A percentile compares a stretch with the other conserved stretches of the same genome.
These are phyloP conservation scores for Phyllotreta cruciferae DNA, from an alignment of 2,888 invertebrate species.

Conservation along the genomic window DNA sequence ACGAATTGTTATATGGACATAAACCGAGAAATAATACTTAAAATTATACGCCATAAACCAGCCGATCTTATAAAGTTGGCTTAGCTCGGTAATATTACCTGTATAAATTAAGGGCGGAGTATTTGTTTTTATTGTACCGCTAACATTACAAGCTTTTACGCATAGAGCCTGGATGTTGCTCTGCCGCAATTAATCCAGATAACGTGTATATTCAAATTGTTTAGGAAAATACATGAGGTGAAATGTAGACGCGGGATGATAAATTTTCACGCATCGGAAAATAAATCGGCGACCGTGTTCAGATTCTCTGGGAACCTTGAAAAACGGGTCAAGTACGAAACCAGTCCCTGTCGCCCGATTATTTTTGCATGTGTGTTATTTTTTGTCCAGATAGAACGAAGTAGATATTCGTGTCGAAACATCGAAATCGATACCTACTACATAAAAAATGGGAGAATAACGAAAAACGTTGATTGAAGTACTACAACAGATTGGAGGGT, in stretches of 20 bases:
- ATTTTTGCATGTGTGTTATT: background rate
- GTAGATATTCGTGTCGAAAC: slow-evolving; percentile 9
- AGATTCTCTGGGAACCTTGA: slow-evolving; percentile 9
- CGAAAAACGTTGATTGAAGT: background rate
- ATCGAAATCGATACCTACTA: slow-evolving; percentile 3
- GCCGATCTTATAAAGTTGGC: slow-evolving; percentile 8
- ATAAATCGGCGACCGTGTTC: slow-evolving; percentile 6
- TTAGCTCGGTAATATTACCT: background rate
- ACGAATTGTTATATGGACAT: slow-evolving; percentile 8
- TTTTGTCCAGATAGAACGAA: slow-evolving; percentile 1
- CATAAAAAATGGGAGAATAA: slow-evolving; percentile 1
- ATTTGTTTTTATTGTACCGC: slow-evolving; percentile 2
- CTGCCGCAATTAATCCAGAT: too few relatives aligned
- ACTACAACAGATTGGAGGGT: background rate
- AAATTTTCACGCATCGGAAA: slow-evolving; percentile 7
- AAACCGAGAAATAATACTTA: slow-evolving; percentile 15
- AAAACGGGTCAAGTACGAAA: slow-evolving; percentile 6
- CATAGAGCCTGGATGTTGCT: background rate
- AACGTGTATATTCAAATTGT: too few relatives aligned
- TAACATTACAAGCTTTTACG: slow-evolving; percentile 1
- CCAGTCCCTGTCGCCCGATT: slow-evolving; percentile 7
- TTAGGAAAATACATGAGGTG: too few relatives aligned
- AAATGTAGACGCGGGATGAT: too few relatives aligned
- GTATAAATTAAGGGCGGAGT: background rate
- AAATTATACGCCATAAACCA: slow-evolving; percentile 3